Conservation (phyloP, 2,797 vertebrate genomes). For the Muscicapa comitata region DNA sequence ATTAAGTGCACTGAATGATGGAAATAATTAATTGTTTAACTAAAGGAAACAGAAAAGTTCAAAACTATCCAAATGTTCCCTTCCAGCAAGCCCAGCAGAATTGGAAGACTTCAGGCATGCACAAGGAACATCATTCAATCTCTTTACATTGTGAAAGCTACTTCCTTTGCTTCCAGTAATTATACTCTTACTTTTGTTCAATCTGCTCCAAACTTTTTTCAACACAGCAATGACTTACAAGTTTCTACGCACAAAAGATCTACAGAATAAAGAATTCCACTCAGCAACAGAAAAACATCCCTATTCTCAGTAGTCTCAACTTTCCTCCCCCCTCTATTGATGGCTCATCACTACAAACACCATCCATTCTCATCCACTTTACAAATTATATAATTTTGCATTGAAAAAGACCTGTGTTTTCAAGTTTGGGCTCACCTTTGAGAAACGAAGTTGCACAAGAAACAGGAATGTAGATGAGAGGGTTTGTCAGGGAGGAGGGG, state of each 20-base stretch:
- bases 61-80: background rate
- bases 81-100: background rate
- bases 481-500: rapidly evolving
- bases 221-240: background rate
- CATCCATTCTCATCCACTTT: background rate
- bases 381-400: background rate
- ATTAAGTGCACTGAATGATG: background rate
- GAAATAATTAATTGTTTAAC: background rate
- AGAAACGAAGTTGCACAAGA: background rate
- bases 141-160: background rate
- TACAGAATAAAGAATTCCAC: background rate
- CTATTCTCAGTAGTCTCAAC: background rate
- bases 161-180: background rate
- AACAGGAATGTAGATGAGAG: background rate
- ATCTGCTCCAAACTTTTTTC: background rate
- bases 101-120: background rate
- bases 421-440: background rate
- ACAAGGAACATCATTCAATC: background rate
- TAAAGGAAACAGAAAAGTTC: background rate
- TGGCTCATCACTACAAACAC: background rate
- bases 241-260: background rate
- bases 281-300: background rate
- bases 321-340: rapidly evolving
- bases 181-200: background rate
- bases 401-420: background rate